Evolutionary conservation across 2,888 invertebrate genomes (phyloP).

Genomic region (Tipula confusa): DNA sequence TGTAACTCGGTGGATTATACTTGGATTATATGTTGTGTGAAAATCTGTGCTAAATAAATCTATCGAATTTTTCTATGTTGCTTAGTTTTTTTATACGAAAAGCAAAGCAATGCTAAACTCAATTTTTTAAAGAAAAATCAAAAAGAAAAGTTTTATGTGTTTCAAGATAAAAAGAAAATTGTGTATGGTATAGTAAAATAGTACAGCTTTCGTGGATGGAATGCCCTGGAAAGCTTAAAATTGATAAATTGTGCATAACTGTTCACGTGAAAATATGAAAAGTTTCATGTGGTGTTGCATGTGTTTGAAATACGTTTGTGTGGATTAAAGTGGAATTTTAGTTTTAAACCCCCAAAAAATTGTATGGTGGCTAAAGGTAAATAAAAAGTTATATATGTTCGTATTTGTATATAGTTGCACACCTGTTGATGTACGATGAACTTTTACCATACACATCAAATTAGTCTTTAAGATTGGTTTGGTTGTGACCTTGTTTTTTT

Average conservation of each 20-base stretch:
- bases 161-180: neutral
- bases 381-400: too few relatives aligned
- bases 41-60: slow-evolving; percentile 1
- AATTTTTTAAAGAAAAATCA: neutral
- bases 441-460: neutral
- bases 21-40: neutral
- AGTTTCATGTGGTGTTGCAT: neutral
- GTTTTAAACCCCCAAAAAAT: neutral
- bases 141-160: neutral
- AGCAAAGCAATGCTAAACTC: neutral
- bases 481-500: neutral
- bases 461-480: neutral
- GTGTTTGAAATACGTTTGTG: neutral
- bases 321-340: neutral
- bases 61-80: neutral
- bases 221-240: neutral
- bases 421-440: neutral
- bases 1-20: neutral
- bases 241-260: neutral
- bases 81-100: neutral
- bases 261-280: neutral
- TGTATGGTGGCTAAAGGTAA: neutral
- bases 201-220: neutral
- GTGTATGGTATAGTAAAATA: neutral
- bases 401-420: neutral